phyloP scores from a whole-genome alignment of 2,888 invertebrate genomes.

The Oeneis ivallda region DNA sequence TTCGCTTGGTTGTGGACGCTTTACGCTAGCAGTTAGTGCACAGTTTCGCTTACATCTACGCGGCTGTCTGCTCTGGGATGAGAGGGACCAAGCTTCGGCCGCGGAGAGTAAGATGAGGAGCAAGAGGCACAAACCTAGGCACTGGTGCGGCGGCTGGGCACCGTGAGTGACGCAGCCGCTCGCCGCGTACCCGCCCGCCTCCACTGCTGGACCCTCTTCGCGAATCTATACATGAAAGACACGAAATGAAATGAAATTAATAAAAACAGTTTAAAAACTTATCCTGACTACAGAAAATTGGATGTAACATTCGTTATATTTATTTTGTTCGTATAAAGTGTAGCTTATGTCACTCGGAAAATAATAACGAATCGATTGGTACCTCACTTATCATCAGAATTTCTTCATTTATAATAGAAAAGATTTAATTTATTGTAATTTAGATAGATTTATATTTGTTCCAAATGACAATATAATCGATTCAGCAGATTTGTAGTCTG shows the following conservation, averaged over 20 bases:
- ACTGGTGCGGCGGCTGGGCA: slow-evolving; percentile 63
- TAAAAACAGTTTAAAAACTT: not conserved
- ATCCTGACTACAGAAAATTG: not conserved
- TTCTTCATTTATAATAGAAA: too few relatives aligned
- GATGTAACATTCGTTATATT: too few relatives aligned
- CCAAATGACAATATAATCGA: too few relatives aligned
- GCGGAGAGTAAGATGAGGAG: slow-evolving; percentile 64
- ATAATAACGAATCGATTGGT: too few relatives aligned
- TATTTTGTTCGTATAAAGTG: too few relatives aligned
- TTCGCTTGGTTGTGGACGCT: slow-evolving; percentile 22
- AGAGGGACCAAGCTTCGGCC: slow-evolving; percentile 53
- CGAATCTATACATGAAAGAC: slow-evolving; percentile 58
- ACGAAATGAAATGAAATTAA: not conserved
- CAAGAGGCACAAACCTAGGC: slow-evolving; percentile 79
- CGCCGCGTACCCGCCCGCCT: slow-evolving; percentile 49
- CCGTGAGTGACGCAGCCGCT: slow-evolving; percentile 64
- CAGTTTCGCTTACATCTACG: slow-evolving; percentile 57
- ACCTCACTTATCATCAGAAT: too few relatives aligned
- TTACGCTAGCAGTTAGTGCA: slow-evolving; percentile 69
- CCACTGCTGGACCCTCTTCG: slow-evolving; percentile 60
- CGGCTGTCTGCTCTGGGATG: slow-evolving; percentile 52
- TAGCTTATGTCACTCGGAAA: too few relatives aligned
- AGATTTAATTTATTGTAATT: too few relatives aligned
- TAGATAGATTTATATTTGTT: too few relatives aligned
- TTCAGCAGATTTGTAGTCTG: too few relatives aligned